Percentiles rank a stretch among this genome's conserved stretches.
Conservation (phyloP, 2,797 vertebrate species). For the Takifugu ocellatus region DNA sequence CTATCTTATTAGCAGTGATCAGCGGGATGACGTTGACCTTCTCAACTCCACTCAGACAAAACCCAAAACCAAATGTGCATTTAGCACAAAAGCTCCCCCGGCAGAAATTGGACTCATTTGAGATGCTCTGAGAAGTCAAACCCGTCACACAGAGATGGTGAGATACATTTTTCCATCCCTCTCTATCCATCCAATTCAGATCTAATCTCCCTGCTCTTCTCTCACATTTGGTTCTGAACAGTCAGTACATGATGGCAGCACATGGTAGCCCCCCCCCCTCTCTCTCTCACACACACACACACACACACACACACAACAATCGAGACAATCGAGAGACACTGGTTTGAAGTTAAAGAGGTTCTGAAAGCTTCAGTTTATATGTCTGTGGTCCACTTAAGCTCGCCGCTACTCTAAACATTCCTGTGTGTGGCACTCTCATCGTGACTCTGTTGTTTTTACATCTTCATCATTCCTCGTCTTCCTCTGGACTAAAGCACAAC, state of each 20-base stretch:
- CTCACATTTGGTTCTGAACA: conserved; percentile 39
- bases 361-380: conserved; percentile 46
- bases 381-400: conserved; percentile 50
- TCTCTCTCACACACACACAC: conserved; percentile 21
- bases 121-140: conserved; percentile 64
- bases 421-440: conserved; percentile 51
- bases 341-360: conserved; percentile 40
- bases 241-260: conserved; percentile 50
- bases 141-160: conserved; percentile 47
- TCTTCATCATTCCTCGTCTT: conserved; percentile 8
- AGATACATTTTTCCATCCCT: conserved; percentile 70
- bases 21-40: conserved; percentile 52
- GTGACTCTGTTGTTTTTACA: conserved; percentile 36
- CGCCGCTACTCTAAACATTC: conserved; percentile 53
- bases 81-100: conserved; percentile 50
- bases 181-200: conserved; percentile 58
- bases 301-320: conserved; percentile 13
- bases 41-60: conserved; percentile 51
- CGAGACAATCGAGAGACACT: conserved; percentile 20
- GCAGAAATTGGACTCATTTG: conserved; percentile 62
- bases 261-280: conserved; percentile 12
- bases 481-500: not conserved
- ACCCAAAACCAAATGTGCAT: conserved; percentile 69
- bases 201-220: conserved; percentile 58
- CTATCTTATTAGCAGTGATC: conserved; percentile 58